A percentile compares a stretch with the other conserved stretches of the same genome.
These are phyloP conservation scores for Valencia hispanica DNA, from an alignment of 2,797 vertebrate genomes.

Conservation along the genomic window DNA sequence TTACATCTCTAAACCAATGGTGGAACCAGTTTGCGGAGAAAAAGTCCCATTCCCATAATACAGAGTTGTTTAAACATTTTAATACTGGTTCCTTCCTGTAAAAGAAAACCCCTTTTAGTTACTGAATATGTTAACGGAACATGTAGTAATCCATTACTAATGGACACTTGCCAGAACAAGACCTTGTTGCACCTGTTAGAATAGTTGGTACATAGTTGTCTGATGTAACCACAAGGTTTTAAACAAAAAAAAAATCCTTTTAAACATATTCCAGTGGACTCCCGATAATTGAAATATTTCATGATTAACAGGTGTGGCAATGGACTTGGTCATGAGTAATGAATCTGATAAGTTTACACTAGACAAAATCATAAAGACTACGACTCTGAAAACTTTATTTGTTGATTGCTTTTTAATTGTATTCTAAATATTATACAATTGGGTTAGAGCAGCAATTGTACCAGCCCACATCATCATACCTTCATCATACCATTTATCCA, in stretches of 20 bases:
- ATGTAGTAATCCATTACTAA: neutral
- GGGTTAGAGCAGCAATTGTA: neutral
- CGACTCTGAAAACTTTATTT: neutral
- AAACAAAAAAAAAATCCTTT: neutral
- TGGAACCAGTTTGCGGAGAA: neutral
- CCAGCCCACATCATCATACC: neutral
- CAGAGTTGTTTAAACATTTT: neutral
- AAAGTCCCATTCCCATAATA: neutral
- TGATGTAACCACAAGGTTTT: neutral
- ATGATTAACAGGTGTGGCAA: neutral
- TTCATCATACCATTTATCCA: constrained; percentile 11
- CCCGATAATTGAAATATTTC: neutral
- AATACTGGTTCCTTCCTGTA: neutral
- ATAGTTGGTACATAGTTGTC: neutral
- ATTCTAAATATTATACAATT: neutral
- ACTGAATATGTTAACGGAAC: neutral
- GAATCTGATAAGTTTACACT: neutral
- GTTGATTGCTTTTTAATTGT: neutral
- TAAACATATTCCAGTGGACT: neutral
- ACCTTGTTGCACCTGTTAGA: neutral
- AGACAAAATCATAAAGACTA: neutral
- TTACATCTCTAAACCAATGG: neutral
- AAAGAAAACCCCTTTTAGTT: constrained; percentile 8
- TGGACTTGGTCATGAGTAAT: neutral
- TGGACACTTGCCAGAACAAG: neutral